Evolutionary conservation across 2,113 vertebrate species (phyloP).

Genomic region (Anolis carolinensis): DNA sequence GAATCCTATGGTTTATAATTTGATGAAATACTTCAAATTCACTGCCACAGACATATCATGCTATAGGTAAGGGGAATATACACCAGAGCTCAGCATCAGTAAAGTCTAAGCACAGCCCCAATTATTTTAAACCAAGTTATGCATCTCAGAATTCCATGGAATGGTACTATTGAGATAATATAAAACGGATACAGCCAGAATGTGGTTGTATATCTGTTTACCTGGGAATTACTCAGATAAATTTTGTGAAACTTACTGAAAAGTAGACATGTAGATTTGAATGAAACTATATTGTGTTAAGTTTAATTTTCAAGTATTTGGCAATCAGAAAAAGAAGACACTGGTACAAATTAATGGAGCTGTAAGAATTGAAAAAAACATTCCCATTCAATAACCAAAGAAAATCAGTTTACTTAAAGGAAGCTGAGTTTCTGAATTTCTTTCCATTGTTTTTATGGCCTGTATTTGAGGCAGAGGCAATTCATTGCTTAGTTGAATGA

Average conservation of each 20-base stretch:
- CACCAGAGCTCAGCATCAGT: no score
- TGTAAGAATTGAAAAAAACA: no score
- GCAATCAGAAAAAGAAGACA: neutral
- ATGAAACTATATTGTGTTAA: neutral
- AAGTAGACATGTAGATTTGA: neutral
- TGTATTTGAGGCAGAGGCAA: neutral
- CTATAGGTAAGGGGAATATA: no score
- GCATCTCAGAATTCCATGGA: no score
- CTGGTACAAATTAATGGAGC: neutral
- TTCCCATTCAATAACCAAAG: no score
- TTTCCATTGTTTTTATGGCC: neutral
- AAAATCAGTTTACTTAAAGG: neutral
- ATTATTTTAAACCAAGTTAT: no score
- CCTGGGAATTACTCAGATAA: neutral
- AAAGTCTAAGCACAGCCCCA: no score
- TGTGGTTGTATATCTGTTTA: neutral
- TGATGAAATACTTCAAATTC: no score
- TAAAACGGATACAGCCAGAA: no score
- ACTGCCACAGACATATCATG: no score
- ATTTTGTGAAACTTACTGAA: neutral
- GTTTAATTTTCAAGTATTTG: neutral
- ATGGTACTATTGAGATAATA: no score
- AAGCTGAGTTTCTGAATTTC: neutral
- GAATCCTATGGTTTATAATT: no score
- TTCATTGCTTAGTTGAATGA: neutral